A percentile compares a stretch with the other conserved stretches of the same genome.
Evolutionary conservation across 2,797 vertebrate genomes (phyloP).

Genomic region (Takifugu rubripes): DNA sequence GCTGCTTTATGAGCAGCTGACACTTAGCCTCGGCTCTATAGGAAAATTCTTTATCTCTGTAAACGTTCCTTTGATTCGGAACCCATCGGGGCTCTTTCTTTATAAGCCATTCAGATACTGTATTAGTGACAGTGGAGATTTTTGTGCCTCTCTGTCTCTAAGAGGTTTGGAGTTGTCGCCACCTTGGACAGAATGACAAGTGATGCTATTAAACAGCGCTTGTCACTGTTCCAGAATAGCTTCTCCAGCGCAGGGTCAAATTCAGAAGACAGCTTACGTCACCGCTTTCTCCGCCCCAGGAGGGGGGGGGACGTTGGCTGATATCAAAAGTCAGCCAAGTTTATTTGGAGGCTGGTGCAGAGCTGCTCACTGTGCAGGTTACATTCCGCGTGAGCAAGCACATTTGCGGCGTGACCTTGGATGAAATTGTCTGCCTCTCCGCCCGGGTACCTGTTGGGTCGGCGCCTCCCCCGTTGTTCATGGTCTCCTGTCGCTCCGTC

Average conservation of each 20-base stretch:
- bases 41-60: slow-evolving; percentile 45
- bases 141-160: neutral
- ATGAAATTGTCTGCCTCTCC: slow-evolving; percentile 2
- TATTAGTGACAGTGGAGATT: too few relatives aligned
- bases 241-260: slow-evolving; percentile 9
- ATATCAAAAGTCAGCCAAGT: slow-evolving; percentile 24
- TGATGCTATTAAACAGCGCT: slow-evolving; percentile 1
- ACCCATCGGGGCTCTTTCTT: too few relatives aligned
- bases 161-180: slow-evolving; percentile 6
- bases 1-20: slow-evolving; percentile 46
- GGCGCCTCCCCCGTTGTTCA: slow-evolving; percentile 1
- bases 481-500: slow-evolving; percentile 13
- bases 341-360: slow-evolving; percentile 27
- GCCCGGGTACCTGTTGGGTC: slow-evolving; percentile 26
- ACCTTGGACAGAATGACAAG: slow-evolving; percentile 14
- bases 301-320: neutral
- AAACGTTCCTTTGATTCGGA: slow-evolving; percentile 6
- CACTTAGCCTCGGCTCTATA: slow-evolving; percentile 35
- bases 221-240: slow-evolving; percentile 17
- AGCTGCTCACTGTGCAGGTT: slow-evolving; percentile 13
- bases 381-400: slow-evolving; percentile 14
- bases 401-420: slow-evolving; percentile 21
- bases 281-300: slow-evolving; percentile 21
- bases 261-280: slow-evolving; percentile 40
- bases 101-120: too few relatives aligned